Conservation (phyloP, 2,888 invertebrate species). For the Drosophila cognata region DNA sequence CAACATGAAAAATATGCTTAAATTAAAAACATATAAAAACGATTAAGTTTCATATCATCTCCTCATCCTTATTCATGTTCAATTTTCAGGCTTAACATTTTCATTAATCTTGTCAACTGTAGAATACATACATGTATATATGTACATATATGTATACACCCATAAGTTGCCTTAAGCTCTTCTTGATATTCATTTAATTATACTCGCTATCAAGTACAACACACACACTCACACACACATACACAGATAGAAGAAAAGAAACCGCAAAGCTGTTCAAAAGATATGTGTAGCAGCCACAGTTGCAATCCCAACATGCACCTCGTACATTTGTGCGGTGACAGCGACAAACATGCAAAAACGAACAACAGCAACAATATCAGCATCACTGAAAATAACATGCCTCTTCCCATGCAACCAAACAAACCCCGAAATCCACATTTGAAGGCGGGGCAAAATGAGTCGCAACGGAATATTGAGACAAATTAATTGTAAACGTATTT, state of each 20-base stretch:
- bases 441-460: conserved; percentile 23
- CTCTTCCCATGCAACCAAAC: background rate
- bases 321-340: conserved; percentile 48
- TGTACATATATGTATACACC: background rate
- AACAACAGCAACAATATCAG: conserved; percentile 13
- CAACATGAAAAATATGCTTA: background rate
- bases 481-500: conserved; percentile 55
- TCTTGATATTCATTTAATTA: conserved; percentile 11
- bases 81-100: background rate
- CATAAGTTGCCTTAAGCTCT: background rate
- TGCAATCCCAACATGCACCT: conserved; percentile 33
- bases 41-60: background rate
- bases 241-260: background rate
- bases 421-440: conserved; percentile 4
- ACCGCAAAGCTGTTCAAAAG: conserved; percentile 55
- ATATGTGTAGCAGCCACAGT: conserved; percentile 36
- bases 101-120: background rate
- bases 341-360: conserved; percentile 46
- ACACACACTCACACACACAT: background rate
- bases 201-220: conserved; percentile 17
- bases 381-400: background rate
- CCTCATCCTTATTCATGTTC: background rate
- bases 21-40: background rate
- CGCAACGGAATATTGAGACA: conserved; percentile 53
- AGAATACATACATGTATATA: background rate